These are phyloP conservation scores for Nothocercus nigrocapillus DNA, from an alignment of 2,113 vertebrate species.

Conservation along the genomic window DNA sequence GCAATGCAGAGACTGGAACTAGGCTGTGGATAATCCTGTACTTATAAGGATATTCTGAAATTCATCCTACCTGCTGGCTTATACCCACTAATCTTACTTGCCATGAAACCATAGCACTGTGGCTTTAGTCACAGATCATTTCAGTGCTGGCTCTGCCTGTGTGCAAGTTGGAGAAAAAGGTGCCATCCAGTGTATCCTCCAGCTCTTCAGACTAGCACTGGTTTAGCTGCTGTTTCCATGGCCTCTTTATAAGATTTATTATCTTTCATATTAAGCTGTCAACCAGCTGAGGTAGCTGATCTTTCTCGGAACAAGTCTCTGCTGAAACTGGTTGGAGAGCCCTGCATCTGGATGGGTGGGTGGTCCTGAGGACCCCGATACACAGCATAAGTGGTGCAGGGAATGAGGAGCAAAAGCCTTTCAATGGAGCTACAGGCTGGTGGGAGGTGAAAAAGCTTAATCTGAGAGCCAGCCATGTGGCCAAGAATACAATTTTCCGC, in stretches of 20 bases:
- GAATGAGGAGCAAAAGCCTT: background rate
- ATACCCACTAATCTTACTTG: background rate
- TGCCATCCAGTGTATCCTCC: background rate
- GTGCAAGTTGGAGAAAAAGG: background rate
- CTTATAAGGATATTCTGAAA: background rate
- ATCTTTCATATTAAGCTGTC: background rate
- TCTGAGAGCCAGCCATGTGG: background rate
- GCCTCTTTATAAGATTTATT: background rate
- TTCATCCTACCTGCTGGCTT: background rate
- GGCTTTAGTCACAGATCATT: background rate
- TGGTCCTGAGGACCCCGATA: background rate
- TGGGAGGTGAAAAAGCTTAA: background rate
- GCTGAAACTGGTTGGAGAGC: constrained; percentile 3
- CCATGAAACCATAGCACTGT: background rate
- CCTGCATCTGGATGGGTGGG: background rate
- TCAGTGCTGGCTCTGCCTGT: background rate
- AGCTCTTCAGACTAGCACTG: constrained; percentile 24
- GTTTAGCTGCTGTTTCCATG: constrained; percentile 5
- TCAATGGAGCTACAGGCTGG: background rate
- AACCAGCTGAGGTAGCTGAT: constrained; percentile 22
- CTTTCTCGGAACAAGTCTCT: constrained; percentile 19
- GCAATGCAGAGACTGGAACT: background rate
- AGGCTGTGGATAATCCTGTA: background rate
- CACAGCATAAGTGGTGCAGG: background rate
- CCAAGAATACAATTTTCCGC: background rate